Conservation (phyloP, 2,888 invertebrate species). For the Platerodrilus igneus region DNA sequence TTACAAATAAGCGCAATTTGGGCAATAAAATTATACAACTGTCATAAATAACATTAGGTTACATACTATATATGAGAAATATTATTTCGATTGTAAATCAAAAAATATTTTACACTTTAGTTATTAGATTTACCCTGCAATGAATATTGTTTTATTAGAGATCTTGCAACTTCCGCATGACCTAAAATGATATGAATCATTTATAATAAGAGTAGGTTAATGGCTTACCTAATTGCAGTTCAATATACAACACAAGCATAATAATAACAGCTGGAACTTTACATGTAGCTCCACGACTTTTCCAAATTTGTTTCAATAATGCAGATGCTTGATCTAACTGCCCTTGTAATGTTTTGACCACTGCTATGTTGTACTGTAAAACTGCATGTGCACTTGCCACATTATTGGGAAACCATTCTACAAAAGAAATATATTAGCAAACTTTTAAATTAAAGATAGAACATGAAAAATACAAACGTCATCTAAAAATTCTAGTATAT, state of each 20-base stretch:
- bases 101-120: too few relatives aligned
- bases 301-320: conserved; percentile 51
- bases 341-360: conserved; percentile 68
- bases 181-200: conserved; percentile 49
- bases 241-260: conserved; percentile 61
- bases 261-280: conserved; percentile 60
- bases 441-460: background rate
- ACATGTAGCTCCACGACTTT: conserved; percentile 47
- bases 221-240: conserved; percentile 56
- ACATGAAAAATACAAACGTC: background rate
- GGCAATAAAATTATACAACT: too few relatives aligned
- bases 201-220: background rate
- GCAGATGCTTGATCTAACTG: conserved; percentile 61
- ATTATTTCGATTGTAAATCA: too few relatives aligned
- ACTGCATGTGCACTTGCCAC: conserved; percentile 64
- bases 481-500: too few relatives aligned
- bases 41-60: too few relatives aligned
- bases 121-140: conserved; percentile 43
- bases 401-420: conserved; percentile 62
- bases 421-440: conserved; percentile 19
- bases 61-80: too few relatives aligned
- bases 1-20: too few relatives aligned
- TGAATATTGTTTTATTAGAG: conserved; percentile 60
- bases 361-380: conserved; percentile 73
- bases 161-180: conserved; percentile 55